Base-by-base conservation (phyloP, 2,113 vertebrate species). In the Corvus hawaiiensis region DNA sequence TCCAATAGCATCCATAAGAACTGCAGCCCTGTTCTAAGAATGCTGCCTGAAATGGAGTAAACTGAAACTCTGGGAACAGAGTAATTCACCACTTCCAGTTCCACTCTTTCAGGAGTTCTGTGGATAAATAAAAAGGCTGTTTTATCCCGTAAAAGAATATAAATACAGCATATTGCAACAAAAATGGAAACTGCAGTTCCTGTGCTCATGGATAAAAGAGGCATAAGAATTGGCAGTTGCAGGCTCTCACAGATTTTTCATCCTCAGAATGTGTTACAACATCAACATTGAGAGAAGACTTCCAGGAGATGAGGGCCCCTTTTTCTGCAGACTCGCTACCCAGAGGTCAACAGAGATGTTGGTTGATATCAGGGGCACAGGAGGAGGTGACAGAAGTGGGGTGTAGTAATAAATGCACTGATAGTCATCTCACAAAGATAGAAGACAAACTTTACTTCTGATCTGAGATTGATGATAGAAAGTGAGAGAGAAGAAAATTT, bases 401-500 rank as follows among this genome's bases (percentile, higher is more conserved):
- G n/a, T 75, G 46, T 33, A 75, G 55, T 33, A 77, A 19, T 17
- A 80, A 33, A 8, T 67, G 33, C 61, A 63, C 55, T 69, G 55
- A 80, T n/a, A 52, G 30, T 87, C 43, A 62, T 75, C n/a, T 63
- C 55, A 73, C 51, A 80, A 86, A 89, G 55, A 61, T 0, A 94
- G 67, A 28, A 94, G 46, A 55, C 52, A 56, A 72, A 55, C 8
- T 52, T 67, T 88, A 41, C 69, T 95, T 72, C 71, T 94, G 35
- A 92, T 89, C 63, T 94, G 87, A 94, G 55, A 71, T 22, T 76
- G 75, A 83, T 59, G 72, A 90, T 28, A 69, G 75, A 69, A 66
- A 93, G 48, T 54, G 84, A 80, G 79, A 90, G 58, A 74, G 62
- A 92, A 80, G 61, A 94, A 79, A 84, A 54, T 72, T 35, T 96